phyloP scores from a whole-genome alignment of 2,888 invertebrate genomes.

The Apamea epomidion region DNA sequence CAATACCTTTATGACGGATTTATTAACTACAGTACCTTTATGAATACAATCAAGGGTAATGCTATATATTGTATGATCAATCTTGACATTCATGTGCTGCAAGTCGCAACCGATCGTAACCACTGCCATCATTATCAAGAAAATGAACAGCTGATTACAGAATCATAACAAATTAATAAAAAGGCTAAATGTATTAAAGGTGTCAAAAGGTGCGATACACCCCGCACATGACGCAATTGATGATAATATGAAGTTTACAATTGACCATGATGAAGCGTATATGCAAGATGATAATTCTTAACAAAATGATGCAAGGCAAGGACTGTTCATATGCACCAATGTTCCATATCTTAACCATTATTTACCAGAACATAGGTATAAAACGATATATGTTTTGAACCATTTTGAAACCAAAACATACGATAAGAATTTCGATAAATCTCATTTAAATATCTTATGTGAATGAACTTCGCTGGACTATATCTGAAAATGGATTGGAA shows the following conservation, averaged over 20 bases:
- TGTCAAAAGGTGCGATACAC: conserved; percentile 44
- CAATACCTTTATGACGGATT: conserved; percentile 25
- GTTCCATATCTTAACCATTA: background rate
- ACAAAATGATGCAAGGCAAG: conserved; percentile 40
- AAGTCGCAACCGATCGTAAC: conserved; percentile 11
- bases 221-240: conserved; percentile 50
- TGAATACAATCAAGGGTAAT: conserved; percentile 40
- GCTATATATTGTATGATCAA: conserved; percentile 21
- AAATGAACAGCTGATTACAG: conserved; percentile 51
- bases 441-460: conserved; percentile 21
- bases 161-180: conserved; percentile 49
- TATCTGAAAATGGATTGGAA: conserved; percentile 48
- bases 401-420: conserved; percentile 25
- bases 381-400: conserved; percentile 13
- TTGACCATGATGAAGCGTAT: conserved; percentile 32
- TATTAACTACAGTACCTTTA: conserved; percentile 37
- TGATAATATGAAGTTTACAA: conserved; percentile 49
- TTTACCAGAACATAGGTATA: background rate
- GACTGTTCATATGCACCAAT: conserved; percentile 4
- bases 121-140: conserved; percentile 14
- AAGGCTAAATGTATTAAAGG: conserved; percentile 37
- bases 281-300: conserved; percentile 35
- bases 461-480: conserved; percentile 30
- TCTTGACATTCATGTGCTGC: conserved; percentile 28
- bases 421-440: conserved; percentile 35